A percentile compares a stretch with the other conserved stretches of the same genome.
These are phyloP conservation scores for Cyanocitta stelleri DNA, from an alignment of 2,113 vertebrate species.

Conservation along the genomic window DNA sequence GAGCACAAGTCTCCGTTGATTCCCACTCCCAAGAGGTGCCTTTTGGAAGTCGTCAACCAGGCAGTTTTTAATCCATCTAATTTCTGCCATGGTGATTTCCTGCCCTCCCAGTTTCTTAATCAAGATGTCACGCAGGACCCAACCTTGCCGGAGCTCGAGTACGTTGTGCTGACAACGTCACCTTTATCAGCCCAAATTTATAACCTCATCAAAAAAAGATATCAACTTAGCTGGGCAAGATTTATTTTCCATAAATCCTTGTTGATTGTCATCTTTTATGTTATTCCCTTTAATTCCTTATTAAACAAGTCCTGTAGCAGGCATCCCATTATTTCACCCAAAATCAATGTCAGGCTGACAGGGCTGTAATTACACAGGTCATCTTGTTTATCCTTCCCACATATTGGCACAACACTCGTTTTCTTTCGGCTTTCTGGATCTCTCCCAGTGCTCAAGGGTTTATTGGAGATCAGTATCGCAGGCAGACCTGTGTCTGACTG, in stretches of 20 bases:
- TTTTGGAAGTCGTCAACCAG: neutral
- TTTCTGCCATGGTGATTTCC: neutral
- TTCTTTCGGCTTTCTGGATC: neutral
- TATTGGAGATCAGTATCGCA: neutral
- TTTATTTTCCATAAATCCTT: conserved; percentile 43
- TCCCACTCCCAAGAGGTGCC: neutral
- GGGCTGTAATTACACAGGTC: conserved; percentile 51
- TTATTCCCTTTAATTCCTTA: conserved; percentile 55
- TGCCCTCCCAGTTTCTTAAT: conserved; percentile 36
- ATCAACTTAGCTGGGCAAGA: conserved; percentile 5
- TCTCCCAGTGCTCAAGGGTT: neutral
- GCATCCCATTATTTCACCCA: conserved; percentile 42
- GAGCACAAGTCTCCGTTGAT: neutral
- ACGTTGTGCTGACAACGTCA: neutral
- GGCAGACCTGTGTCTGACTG: neutral
- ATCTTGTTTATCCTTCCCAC: conserved; percentile 37
- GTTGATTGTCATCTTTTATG: conserved; percentile 52
- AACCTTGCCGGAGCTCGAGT: neutral
- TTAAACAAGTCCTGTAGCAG: conserved; percentile 43
- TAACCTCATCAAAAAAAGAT: conserved; percentile 50
- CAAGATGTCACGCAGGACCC: conserved; percentile 2
- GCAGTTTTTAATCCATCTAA: neutral
- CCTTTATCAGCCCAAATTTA: conserved; percentile 47
- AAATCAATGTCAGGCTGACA: conserved; percentile 41
- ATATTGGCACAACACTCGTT: neutral